Evolutionary conservation across 2,797 vertebrate species (phyloP).

Genomic region (Ceyx erithaca): DNA sequence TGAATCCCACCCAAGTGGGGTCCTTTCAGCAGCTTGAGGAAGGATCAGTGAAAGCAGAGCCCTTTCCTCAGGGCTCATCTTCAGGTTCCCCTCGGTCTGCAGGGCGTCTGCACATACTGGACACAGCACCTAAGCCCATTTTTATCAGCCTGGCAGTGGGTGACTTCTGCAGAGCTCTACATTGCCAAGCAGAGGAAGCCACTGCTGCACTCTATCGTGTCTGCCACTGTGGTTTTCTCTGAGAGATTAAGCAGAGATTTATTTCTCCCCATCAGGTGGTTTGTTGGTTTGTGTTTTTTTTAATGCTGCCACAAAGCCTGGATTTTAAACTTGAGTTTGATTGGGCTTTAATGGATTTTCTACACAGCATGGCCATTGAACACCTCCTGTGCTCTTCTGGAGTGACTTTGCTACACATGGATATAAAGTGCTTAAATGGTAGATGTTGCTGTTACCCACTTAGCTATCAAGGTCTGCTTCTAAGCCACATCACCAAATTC

Average conservation of each 20-base stretch:
- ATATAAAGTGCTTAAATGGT: constrained; percentile 34
- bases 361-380: constrained; percentile 1
- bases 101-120: neutral
- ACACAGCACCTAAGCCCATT: neutral
- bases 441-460: constrained; percentile 24
- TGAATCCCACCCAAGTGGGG: neutral
- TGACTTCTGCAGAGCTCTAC: neutral
- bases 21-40: neutral
- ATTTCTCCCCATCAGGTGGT: neutral
- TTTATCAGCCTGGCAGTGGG: neutral
- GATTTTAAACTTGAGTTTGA: constrained; percentile 24
- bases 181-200: neutral
- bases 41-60: neutral
- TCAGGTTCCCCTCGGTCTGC: neutral
- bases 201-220: neutral
- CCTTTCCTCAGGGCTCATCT: neutral
- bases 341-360: constrained; percentile 31
- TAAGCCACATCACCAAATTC: neutral
- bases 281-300: neutral
- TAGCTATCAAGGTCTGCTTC: constrained; percentile 6
- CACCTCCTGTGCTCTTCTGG: neutral
- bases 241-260: constrained; percentile 13
- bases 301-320: neutral
- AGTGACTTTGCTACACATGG: neutral
- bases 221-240: neutral